Base-by-base conservation (phyloP, 2,797 vertebrate genomes). In the Gymnodraco acuticeps region DNA sequence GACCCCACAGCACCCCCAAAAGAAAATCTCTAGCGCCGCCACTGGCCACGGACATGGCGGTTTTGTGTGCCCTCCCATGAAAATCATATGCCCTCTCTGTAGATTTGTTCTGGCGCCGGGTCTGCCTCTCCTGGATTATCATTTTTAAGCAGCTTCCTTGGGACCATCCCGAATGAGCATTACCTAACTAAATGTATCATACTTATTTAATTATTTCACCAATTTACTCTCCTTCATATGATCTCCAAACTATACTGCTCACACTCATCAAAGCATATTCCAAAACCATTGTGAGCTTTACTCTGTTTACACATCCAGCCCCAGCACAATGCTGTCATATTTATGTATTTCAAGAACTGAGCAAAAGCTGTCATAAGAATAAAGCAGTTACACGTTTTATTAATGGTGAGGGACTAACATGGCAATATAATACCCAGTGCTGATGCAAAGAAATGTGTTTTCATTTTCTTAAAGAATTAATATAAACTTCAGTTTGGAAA, bases 131-230 rank as follows among this genome's bases (percentile, higher is more conserved):
- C 88, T 88, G 94, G 94, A 96, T 95, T 95, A 95, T 92, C 91
- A 94, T 91, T 94, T 94, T 93, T 94, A 96, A 96, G 91, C 95
- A 95, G 92, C 93, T 94, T 95, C 93, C 91, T 95, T 92, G 87
- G 94, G 93, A 95, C 91, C 89, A 93, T 89, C 73, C 82, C 70
- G 79, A 91, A 90, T 83, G 75, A 89, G 82, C 71, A 68, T 65
- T 89, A 88, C 80, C 88, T 74, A 93, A 89, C 33, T 38, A 76
- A 79, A 73, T 9, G 66, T 55, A 75, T 67, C 68, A 42, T 70
- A 75, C 48, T 70, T 89, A 86, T 90, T 86, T 81, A 81, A 75
- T 84, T 90, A 84, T 84, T 91, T 88, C 64, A 77, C 84, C 75
- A 89, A 82, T 89, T 78, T 84, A 73, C 61, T 85, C 85, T 31